Conservation (phyloP, 1,140 invertebrate species). For the Papilio polyxenes region DNA sequence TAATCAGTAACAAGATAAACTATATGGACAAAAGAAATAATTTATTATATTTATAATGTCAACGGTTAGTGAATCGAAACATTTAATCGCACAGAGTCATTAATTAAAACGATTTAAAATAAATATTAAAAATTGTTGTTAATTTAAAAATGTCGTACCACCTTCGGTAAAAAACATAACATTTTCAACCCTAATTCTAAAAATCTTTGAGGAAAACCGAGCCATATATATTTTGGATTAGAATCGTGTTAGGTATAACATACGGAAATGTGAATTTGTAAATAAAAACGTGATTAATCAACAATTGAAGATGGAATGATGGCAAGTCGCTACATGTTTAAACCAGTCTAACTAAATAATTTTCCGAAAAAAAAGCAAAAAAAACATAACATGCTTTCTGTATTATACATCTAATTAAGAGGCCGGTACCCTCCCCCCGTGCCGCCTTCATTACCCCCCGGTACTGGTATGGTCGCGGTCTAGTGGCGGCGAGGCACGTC, state of each 20-base stretch:
- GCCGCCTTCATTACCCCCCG: slow-evolving; percentile 41
- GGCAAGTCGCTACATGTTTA: not conserved
- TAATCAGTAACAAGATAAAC: slow-evolving; percentile 2
- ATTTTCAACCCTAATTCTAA: too few species aligned
- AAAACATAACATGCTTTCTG: not conserved
- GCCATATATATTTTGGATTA: too few species aligned
- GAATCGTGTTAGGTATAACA: too few species aligned
- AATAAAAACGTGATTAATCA: not conserved
- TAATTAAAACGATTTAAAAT: too few species aligned
- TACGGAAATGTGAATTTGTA: not conserved
- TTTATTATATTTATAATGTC: not conserved
- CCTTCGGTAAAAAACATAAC: too few species aligned
- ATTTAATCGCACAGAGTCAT: too few species aligned
- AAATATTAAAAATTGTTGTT: too few species aligned
- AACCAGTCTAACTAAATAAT: not conserved
- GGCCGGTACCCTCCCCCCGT: not conserved
- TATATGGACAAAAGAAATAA: not conserved
- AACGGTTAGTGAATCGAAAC: too few species aligned
- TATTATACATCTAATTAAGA: slow-evolving; percentile 15
- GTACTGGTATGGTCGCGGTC: slow-evolving; percentile 45
- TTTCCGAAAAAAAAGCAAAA: not conserved
- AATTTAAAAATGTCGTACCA: too few species aligned
- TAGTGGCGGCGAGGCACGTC: slow-evolving; percentile 46
- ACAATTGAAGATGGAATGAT: not conserved
- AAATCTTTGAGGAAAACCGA: too few species aligned